phyloP scores from a whole-genome alignment of 2,113 vertebrate species.

The Nanorana parkeri region DNA sequence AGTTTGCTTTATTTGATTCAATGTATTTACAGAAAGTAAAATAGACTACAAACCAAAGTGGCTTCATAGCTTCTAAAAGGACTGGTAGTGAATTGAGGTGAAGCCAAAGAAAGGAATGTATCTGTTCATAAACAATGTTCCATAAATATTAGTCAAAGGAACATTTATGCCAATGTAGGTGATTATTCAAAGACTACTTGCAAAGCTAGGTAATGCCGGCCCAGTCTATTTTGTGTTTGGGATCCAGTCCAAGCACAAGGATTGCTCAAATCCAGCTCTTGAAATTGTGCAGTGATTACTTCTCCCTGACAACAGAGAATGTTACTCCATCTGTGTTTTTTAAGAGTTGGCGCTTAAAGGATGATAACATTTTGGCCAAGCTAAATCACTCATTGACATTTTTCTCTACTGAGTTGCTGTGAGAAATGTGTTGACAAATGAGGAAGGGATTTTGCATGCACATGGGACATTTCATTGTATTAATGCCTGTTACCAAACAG shows the following conservation, averaged over 20 bases:
- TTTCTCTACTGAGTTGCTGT: not conserved
- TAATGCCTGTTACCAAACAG: not conserved
- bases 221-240: conserved; percentile 44
- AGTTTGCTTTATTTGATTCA: conserved; percentile 48
- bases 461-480: too few relatives aligned
- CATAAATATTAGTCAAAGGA: conserved; percentile 58
- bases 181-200: conserved; percentile 52
- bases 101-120: conserved; percentile 54
- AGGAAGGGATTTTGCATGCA: too few relatives aligned
- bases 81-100: conserved; percentile 49
- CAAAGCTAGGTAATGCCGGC: conserved; percentile 34
- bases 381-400: conserved; percentile 42
- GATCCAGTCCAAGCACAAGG: conserved; percentile 25
- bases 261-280: conserved; percentile 26
- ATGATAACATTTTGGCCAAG: conserved; percentile 29
- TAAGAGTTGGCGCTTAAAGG: conserved; percentile 4
- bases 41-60: conserved; percentile 41
- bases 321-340: conserved; percentile 53
- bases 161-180: conserved; percentile 54
- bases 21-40: conserved; percentile 52
- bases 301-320: conserved; percentile 51
- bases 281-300: conserved; percentile 50
- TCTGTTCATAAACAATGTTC: conserved; percentile 57
- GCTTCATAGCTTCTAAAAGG: conserved; percentile 53
- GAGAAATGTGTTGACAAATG: not conserved